These are phyloP conservation scores for Zapornia atra DNA, from an alignment of 2,113 vertebrate species.

Conservation along the genomic window DNA sequence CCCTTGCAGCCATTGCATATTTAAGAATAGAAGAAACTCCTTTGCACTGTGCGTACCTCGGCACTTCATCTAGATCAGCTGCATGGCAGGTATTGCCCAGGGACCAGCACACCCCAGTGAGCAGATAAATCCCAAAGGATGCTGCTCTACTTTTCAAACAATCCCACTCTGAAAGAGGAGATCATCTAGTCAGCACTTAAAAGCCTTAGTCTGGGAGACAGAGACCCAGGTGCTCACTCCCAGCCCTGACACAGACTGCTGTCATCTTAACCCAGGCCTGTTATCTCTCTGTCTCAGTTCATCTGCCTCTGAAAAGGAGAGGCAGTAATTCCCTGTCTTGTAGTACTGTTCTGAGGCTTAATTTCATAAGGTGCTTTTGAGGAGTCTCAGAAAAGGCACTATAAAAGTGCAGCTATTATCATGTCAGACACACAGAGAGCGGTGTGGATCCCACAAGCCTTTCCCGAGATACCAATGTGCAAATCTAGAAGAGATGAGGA, in stretches of 20 bases:
- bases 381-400: constrained; percentile 60
- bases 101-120: background rate
- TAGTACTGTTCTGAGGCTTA: constrained; percentile 22
- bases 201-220: background rate
- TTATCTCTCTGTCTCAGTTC: background rate
- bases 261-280: background rate
- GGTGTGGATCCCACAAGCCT: background rate
- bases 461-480: background rate
- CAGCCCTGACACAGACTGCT: background rate
- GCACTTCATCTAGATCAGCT: background rate
- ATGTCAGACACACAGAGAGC: background rate
- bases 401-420: constrained; percentile 16
- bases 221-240: background rate
- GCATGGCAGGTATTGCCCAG: background rate
- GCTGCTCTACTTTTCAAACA: background rate
- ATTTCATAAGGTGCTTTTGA: constrained; percentile 54
- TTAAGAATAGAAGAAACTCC: constrained; percentile 6
- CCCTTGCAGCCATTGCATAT: constrained; percentile 25
- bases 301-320: background rate
- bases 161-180: background rate
- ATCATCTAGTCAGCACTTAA: background rate
- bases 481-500: background rate
- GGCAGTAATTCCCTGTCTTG: background rate
- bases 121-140: background rate
- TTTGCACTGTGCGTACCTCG: background rate